phyloP scores from a whole-genome alignment of 2,888 invertebrate genomes.

The Sclerodermus sp. region DNA sequence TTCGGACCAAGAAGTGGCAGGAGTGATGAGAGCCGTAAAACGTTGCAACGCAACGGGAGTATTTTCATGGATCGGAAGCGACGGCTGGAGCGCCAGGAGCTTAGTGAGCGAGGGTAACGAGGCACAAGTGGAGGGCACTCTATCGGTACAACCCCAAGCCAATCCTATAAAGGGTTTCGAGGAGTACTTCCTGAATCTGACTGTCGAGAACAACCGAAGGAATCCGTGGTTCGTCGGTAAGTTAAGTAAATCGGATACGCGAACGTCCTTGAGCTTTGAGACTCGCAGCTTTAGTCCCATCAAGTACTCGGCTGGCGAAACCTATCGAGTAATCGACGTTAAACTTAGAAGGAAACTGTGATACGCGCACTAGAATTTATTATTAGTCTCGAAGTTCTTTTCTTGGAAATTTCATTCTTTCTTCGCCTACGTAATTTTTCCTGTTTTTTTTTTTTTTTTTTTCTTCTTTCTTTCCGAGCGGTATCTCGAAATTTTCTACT shows the following conservation, averaged over 20 bases:
- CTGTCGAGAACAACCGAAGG: conserved; percentile 82
- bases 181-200: conserved; percentile 81
- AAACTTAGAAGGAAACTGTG: too few species aligned
- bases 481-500: too few species aligned
- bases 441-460: too few species aligned
- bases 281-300: too few species aligned
- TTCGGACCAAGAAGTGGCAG: conserved; percentile 95
- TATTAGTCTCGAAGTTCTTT: too few species aligned
- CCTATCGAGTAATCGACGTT: too few species aligned
- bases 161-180: conserved; percentile 86
- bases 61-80: conserved; percentile 96
- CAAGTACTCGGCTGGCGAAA: too few species aligned
- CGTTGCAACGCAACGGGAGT: conserved; percentile 83
- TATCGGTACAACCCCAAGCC: conserved; percentile 92
- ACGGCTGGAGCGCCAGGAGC: conserved; percentile 91
- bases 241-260: conserved; percentile 41
- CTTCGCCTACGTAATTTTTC: too few species aligned
- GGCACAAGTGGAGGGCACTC: conserved; percentile 88
- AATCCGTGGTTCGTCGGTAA: conserved; percentile 97
- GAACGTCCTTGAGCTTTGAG: too few species aligned
- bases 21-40: conserved; percentile 90
- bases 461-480: too few species aligned
- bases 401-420: too few species aligned
- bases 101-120: conserved; percentile 84
- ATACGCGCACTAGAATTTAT: too few species aligned